phyloP scores from a whole-genome alignment of 2,113 vertebrate genomes.

The Nerophis lumbriciformis region DNA sequence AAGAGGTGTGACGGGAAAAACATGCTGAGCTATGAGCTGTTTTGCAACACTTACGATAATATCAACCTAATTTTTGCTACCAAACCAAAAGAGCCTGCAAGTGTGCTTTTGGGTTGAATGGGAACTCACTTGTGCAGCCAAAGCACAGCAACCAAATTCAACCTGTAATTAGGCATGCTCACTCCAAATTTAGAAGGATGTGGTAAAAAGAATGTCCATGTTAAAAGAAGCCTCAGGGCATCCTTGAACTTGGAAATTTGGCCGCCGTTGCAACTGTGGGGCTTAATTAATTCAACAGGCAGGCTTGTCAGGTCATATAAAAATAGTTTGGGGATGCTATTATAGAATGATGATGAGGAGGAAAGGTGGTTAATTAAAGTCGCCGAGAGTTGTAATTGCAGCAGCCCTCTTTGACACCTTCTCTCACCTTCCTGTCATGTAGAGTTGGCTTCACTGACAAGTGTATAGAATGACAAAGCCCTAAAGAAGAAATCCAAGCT shows the following conservation, averaged over 20 bases:
- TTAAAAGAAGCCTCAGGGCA: constrained; percentile 48
- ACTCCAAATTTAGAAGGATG: constrained; percentile 51
- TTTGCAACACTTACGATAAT: constrained; percentile 36
- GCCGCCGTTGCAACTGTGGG: constrained; percentile 50
- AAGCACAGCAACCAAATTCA: constrained; percentile 45
- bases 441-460: not conserved
- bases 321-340: constrained; percentile 37
- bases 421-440: constrained; percentile 6
- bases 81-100: constrained; percentile 39
- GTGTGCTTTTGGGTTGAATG: constrained; percentile 43
- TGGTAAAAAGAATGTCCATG: constrained; percentile 28
- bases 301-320: constrained; percentile 37
- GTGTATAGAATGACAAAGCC: not conserved
- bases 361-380: constrained; percentile 46
- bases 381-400: constrained; percentile 12
- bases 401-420: not conserved
- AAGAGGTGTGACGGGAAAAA: constrained; percentile 26
- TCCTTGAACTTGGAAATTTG: constrained; percentile 46
- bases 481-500: not conserved
- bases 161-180: constrained; percentile 55
- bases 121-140: constrained; percentile 43
- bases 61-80: constrained; percentile 40
- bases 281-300: constrained; percentile 51
- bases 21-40: constrained; percentile 22
- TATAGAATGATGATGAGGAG: constrained; percentile 33